Conservation (phyloP, 2,888 invertebrate genomes). For the Chloroclystis v-ata region DNA sequence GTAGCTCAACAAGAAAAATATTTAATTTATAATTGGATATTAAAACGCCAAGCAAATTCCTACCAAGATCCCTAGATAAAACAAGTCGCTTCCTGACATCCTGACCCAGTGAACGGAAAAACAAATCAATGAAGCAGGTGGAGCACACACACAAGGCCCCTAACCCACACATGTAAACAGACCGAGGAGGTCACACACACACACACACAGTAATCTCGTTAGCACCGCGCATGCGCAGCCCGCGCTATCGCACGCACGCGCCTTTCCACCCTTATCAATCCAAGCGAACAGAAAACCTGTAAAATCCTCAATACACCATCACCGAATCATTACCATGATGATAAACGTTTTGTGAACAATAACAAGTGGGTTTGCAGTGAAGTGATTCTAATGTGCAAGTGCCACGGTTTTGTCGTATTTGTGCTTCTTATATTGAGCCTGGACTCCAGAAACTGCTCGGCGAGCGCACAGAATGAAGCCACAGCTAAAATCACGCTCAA, state of each 20-base stretch:
- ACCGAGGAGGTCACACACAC: constrained; percentile 13
- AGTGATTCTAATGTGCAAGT: constrained; percentile 72
- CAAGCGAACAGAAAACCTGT: constrained; percentile 32
- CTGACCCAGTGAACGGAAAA: constrained; percentile 54
- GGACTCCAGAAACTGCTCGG: constrained; percentile 66
- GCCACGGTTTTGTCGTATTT: constrained; percentile 49
- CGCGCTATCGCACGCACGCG: constrained; percentile 46
- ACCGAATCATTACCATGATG: constrained; percentile 14
- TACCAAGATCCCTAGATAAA: constrained; percentile 9
- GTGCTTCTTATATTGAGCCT: constrained; percentile 60
- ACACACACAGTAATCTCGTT: constrained; percentile 35
- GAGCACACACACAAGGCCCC: constrained; percentile 30
- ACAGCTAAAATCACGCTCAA: constrained; percentile 62
- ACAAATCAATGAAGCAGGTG: constrained; percentile 62
- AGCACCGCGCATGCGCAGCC: constrained; percentile 55
- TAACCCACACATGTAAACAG: constrained; percentile 30
- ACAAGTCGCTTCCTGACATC: constrained; percentile 37
- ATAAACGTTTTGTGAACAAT: constrained; percentile 20
- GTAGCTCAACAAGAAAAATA: too few species aligned
- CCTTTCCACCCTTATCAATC: constrained; percentile 42
- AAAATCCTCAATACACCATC: constrained; percentile 15
- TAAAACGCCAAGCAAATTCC: too few species aligned
- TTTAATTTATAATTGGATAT: too few species aligned
- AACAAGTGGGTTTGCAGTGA: constrained; percentile 38
- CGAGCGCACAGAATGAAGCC: constrained; percentile 63